Base-by-base conservation (phyloP, 2,113 vertebrate species). In the Ochotona princeps region DNA sequence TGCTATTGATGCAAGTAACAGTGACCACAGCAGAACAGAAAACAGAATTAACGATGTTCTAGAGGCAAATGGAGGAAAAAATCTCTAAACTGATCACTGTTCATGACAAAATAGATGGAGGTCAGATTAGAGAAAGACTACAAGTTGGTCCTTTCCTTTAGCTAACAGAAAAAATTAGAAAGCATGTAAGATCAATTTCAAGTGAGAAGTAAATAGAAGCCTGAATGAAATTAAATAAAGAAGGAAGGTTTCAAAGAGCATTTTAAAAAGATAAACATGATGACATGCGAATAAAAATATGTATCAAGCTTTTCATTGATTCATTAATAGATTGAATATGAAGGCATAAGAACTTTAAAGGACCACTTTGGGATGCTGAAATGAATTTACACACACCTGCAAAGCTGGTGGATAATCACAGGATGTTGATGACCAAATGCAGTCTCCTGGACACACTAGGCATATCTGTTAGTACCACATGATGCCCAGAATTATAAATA, bases 301-400 rank as follows among this genome's bases (percentile, higher is more conserved):
- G 72, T 72, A 66, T 13, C 23, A 67, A 66, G 9, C 1, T 82
- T 89, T 79, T 49, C 51, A 91, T 94, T 90, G 75, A 81, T 72
- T 67, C n/a, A 70, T 80, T 84, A 85, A 60, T n/a, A n/a, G 32
- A 74, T 69, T 8, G 35, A 79, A 14, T 86, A 51, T 35, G 15
- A 76, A 76, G 13, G 8, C 32, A 84, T 32, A 65, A 17, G 28
- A 12, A 49, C 76, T 84, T 81, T 57, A 76, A 81, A 81, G 49
- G 25, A 57, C 26, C 15, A 78, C 49, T 32, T 2, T 83, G 38
- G 32, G 51, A 69, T 74, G 9, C 57, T 60, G 9, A 90, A 82
- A 84, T 85, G 20, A 47, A 70, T 85, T 83, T 79, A 57, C 11
- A 88, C 49, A 65, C 25, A 23, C 21, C 69, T 63, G 32, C 0